Evolutionary conservation across 2,113 vertebrate genomes (phyloP).

Genomic region (Pygoscelis adeliae): DNA sequence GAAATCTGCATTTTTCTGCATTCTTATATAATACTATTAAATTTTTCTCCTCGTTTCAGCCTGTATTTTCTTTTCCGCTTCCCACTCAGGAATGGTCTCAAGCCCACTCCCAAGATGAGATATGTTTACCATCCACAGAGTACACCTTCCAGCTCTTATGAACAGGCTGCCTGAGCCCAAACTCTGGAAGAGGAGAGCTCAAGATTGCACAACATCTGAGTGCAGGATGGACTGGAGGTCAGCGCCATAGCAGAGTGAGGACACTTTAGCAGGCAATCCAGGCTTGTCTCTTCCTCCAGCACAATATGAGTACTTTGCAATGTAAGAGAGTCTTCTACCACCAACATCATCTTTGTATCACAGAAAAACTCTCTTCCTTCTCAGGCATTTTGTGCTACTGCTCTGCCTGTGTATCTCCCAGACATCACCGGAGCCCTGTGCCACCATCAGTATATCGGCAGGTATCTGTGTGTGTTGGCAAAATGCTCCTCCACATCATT

Average conservation of each 20-base stretch:
- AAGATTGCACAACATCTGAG: not conserved
- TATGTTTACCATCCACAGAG: not conserved
- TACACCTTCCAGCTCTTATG: not conserved
- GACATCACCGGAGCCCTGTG: not conserved
- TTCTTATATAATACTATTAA: not conserved
- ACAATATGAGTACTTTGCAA: not conserved
- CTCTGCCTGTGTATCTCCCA: not conserved
- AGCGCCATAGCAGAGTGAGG: not conserved
- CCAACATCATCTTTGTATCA: not conserved
- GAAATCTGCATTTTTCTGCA: not conserved
- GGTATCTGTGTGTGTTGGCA: not conserved
- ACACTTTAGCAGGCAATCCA: not conserved
- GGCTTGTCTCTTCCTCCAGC: not conserved
- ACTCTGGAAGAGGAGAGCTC: not conserved
- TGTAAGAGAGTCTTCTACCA: not conserved
- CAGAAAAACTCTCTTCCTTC: not conserved
- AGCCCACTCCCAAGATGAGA: not conserved
- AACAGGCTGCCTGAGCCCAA: not conserved
- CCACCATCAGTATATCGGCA: not conserved
- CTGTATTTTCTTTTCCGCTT: not conserved
- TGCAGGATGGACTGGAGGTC: not conserved
- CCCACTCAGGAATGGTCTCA: not conserved
- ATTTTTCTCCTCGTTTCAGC: not conserved
- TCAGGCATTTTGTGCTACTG: not conserved
- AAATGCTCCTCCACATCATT: not conserved